Evolutionary conservation across 2,888 invertebrate genomes (phyloP), one percentile per base, ranked within the genome.

Genomic region (Vesta saturnalis): DNA sequence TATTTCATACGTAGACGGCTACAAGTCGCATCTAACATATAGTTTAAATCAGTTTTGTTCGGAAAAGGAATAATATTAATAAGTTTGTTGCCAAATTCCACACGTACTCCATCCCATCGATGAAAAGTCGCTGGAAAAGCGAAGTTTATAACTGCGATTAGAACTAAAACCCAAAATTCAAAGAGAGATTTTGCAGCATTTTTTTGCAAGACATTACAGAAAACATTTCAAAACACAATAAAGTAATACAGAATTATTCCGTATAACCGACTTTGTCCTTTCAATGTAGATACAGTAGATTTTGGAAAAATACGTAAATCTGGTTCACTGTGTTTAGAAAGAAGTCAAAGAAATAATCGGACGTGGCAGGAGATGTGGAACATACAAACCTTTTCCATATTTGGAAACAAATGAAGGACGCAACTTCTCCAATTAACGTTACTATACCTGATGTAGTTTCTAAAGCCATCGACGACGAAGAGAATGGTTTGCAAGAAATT

Each of bases 51-150:
- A 80, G 52, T 83, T 83, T 76, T 83, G 82, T 69, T 69, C 72
- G 61, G 72, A 76, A 46, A 79, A 81, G 62, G 70, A 14, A 82
- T 82, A 4, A 77, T 80, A 64, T 67, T 82, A 14, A 70, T 81
- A 43, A 76, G 79, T 30, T 71, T 83, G 6, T 78, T 75, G 18
- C 80, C 82, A 6, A 83, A 82, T 70, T 74, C 81, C 0, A 1
- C 81, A 82, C 66, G 71, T 82, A 6, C 64, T 82, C 3, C 82
- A 83, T 60, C 83, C 81, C 2, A 73, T 83, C 65, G 80, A 83
- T 67, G 21, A 80, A 82, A 72, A 56, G 14, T 30, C 65, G 63
- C 46, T 81, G 80, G 81, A 79, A 72, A 60, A 30, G 30, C 30
- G 10, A 30, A 30, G 30, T 30, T 30, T 30, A 10, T 10, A 30